phyloP scores from a whole-genome alignment of 1,140 invertebrate species.

The Pinna nobilis region DNA sequence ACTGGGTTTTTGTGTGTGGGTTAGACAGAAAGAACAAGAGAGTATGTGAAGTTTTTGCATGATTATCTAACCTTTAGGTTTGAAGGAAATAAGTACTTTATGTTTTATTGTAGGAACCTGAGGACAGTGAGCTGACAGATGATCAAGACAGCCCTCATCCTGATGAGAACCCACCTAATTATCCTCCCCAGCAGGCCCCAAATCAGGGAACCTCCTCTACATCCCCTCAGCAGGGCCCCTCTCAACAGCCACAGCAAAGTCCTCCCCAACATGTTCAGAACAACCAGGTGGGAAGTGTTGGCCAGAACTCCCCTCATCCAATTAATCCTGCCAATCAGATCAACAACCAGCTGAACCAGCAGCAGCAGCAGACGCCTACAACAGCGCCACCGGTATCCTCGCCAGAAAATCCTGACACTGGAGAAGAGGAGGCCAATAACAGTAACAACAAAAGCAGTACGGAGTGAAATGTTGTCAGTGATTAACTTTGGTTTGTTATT shows the following conservation, averaged over 20 bases:
- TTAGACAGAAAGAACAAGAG: not conserved
- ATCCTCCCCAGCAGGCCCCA: conserved; percentile 26
- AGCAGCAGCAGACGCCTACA: conserved; percentile 30
- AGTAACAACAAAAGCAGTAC: conserved; percentile 6
- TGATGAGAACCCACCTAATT: conserved; percentile 56
- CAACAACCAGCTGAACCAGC: conserved; percentile 62
- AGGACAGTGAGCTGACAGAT: conserved; percentile 73
- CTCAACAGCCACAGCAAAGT: conserved; percentile 17
- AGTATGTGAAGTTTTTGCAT: not conserved
- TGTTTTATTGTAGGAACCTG: conserved; percentile 63
- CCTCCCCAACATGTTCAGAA: conserved; percentile 52
- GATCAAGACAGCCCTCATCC: conserved; percentile 71
- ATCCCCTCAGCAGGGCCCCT: conserved; percentile 5
- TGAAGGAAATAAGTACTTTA: conserved; percentile 2
- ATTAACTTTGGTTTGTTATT: not conserved
- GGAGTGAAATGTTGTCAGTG: not conserved
- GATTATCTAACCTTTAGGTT: not conserved
- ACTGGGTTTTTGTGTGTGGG: not conserved
- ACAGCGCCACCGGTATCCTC: conserved; percentile 1
- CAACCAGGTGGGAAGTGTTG: conserved; percentile 54
- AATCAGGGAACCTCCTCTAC: conserved; percentile 30
- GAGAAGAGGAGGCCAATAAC: conserved; percentile 53
- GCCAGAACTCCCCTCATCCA: conserved; percentile 49
- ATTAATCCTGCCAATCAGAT: conserved; percentile 66
- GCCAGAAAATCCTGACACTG: conserved; percentile 55